These are phyloP conservation scores for Apotomis betuletana DNA, from an alignment of 2,888 invertebrate genomes.

Conservation along the genomic window DNA sequence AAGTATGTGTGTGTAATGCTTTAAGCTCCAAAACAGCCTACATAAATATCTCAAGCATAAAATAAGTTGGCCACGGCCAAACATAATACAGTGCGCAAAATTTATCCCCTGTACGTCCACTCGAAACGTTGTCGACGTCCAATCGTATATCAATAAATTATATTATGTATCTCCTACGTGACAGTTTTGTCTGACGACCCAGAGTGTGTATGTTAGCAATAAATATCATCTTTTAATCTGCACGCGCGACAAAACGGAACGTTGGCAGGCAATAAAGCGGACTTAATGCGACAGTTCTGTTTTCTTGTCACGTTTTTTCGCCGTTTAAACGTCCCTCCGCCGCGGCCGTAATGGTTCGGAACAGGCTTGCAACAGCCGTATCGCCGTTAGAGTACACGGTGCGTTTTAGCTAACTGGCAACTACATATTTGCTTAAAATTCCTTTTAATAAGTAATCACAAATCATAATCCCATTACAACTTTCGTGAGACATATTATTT, in stretches of 20 bases:
- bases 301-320: constrained; percentile 80
- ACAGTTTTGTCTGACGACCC: constrained; percentile 39
- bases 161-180: constrained; percentile 42
- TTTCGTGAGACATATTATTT: too few relatives aligned
- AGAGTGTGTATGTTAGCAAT: constrained; percentile 46
- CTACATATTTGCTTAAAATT: neutral
- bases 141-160: constrained; percentile 42
- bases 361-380: constrained; percentile 40
- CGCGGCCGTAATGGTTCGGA: constrained; percentile 41
- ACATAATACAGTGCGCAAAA: constrained; percentile 15
- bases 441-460: too few relatives aligned
- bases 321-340: constrained; percentile 70
- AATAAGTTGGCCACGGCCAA: neutral
- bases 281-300: constrained; percentile 71
- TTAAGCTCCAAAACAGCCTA: neutral
- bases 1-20: neutral
- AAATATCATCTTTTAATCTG: constrained; percentile 73
- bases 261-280: constrained; percentile 71
- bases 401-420: constrained; percentile 28
- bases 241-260: constrained; percentile 67
- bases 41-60: neutral
- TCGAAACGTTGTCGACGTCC: constrained; percentile 32
- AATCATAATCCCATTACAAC: too few relatives aligned
- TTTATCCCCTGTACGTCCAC: constrained; percentile 25
- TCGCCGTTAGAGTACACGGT: constrained; percentile 31